Percentiles rank a stretch among this genome's conserved stretches.
phyloP scores from a whole-genome alignment of 2,113 vertebrate species.

The Oceanites oceanicus region DNA sequence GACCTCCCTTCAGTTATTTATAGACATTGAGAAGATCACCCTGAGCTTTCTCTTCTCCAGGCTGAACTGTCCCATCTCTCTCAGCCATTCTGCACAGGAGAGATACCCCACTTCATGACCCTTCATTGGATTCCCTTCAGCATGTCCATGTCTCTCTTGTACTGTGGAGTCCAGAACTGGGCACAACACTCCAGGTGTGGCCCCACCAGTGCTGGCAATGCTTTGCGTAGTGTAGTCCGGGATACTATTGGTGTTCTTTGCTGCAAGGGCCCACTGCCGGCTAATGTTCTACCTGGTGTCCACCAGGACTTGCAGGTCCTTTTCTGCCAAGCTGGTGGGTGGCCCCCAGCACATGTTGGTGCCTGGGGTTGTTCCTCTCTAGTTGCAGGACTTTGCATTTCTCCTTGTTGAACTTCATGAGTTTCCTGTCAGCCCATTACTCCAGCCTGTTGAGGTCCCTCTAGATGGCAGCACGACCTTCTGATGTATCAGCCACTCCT shows the following conservation, averaged over 20 bases:
- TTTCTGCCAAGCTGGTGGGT: background rate
- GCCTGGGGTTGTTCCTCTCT: background rate
- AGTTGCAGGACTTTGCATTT: background rate
- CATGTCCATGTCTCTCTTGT: background rate
- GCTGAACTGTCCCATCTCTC: background rate
- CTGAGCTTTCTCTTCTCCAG: background rate
- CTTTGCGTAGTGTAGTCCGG: background rate
- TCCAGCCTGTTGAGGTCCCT: background rate
- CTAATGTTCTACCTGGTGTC: background rate
- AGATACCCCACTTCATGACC: background rate
- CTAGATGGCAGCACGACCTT: background rate
- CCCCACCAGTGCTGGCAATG: background rate
- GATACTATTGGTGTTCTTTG: background rate
- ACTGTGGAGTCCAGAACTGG: background rate
- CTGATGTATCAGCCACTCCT: background rate
- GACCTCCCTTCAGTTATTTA: background rate
- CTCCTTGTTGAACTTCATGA: background rate
- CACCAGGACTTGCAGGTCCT: background rate
- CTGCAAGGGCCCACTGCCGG: background rate
- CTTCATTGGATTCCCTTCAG: background rate
- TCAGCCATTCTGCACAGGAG: background rate
- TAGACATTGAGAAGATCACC: background rate
- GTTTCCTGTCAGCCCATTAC: background rate
- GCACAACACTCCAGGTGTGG: background rate
- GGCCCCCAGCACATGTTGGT: background rate